phyloP scores from a whole-genome alignment of 37 sponge, comb jelly and placozoan species.

The Halisarca cf. caerulea region DNA sequence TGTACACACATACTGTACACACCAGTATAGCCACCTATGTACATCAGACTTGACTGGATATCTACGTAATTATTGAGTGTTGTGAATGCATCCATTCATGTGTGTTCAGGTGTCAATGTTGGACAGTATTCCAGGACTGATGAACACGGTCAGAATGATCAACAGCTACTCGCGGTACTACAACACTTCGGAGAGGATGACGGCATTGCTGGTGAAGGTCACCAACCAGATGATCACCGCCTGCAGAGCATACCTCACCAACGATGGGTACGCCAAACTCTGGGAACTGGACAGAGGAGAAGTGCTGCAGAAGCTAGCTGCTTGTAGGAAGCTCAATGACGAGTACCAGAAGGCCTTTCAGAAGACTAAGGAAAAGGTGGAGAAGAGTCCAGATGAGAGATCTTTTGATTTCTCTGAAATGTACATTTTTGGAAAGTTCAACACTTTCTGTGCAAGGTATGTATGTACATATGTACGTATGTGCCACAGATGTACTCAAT shows the following conservation, averaged over 20 bases:
- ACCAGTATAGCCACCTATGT: too few species aligned
- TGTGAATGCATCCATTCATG: not conserved
- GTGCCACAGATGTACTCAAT: slow-evolving; percentile 15
- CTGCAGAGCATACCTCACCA: slow-evolving; percentile 88
- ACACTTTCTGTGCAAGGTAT: slow-evolving; percentile 81
- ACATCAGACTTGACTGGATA: not conserved
- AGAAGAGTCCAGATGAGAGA: slow-evolving; percentile 83
- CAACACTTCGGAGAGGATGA: slow-evolving; percentile 99
- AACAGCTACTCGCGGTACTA: slow-evolving; percentile 98
- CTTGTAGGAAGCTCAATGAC: slow-evolving; percentile 81
- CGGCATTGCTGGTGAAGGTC: slow-evolving; percentile 98
- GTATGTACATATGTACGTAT: slow-evolving; percentile 3
- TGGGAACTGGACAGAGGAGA: slow-evolving; percentile 91
- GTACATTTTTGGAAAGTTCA: slow-evolving; percentile 99
- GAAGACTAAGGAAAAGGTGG: slow-evolving; percentile 87
- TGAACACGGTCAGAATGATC: slow-evolving; percentile 98
- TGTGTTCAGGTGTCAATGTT: slow-evolving; percentile 71
- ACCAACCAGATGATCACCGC: slow-evolving; percentile 99
- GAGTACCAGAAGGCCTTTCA: slow-evolving; percentile 97
- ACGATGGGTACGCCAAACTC: slow-evolving; percentile 80
- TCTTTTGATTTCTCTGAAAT: slow-evolving; percentile 98
- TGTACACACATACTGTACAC: not conserved
- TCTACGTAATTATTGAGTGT: not conserved
- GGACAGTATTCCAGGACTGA: slow-evolving; percentile 97
- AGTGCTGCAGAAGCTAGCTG: slow-evolving; percentile 73